A percentile compares a stretch with the other conserved stretches of the same genome.
Evolutionary conservation across 1,140 invertebrate genomes (phyloP).

Genomic region (Lasioglossum baleicum): DNA sequence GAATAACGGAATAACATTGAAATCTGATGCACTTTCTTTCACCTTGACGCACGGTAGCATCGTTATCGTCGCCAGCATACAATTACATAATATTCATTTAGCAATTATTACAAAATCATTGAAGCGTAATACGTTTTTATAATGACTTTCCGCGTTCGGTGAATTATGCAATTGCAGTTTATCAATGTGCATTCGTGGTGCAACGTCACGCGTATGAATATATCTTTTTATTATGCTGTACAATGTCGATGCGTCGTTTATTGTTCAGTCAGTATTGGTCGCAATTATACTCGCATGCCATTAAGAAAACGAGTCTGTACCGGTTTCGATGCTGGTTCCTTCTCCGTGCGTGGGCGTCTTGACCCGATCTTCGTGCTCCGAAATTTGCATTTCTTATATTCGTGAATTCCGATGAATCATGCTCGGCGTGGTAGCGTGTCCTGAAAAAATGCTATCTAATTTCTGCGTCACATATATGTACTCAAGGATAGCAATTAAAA

Average conservation of each 20-base stretch:
- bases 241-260: not conserved
- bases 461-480: too few relatives aligned
- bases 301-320: not conserved
- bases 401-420: too few relatives aligned
- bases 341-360: too few relatives aligned
- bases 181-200: not conserved
- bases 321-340: not conserved
- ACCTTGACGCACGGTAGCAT: not conserved
- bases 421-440: too few relatives aligned
- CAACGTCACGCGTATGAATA: not conserved
- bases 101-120: not conserved
- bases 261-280: too few relatives aligned
- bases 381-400: not conserved
- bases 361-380: not conserved
- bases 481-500: slow-evolving; percentile 10
- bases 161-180: not conserved
- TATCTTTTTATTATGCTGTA: not conserved
- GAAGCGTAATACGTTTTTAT: too few relatives aligned
- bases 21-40: too few relatives aligned
- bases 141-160: too few relatives aligned
- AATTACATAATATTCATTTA: slow-evolving; percentile 13
- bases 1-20: too few relatives aligned
- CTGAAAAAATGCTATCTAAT: not conserved
- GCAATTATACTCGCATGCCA: not conserved
- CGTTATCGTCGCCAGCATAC: too few relatives aligned